phyloP scores from a whole-genome alignment of 2,888 invertebrate genomes.

The Ephialtes manifestator region DNA sequence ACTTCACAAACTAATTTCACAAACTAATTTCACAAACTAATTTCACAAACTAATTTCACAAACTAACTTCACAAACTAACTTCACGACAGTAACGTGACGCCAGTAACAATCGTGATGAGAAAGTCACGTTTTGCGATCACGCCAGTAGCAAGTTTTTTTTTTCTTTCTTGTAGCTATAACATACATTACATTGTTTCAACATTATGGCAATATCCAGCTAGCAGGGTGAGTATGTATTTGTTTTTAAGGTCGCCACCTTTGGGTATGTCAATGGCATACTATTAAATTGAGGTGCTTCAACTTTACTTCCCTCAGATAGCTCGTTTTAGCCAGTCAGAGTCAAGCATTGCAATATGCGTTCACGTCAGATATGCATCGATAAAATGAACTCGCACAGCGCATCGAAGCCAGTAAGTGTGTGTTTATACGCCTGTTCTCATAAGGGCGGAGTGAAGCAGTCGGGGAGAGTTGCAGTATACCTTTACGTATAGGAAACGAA shows the following conservation, averaged over 20 bases:
- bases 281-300: background rate
- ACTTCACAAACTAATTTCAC: too few species aligned
- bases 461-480: slow-evolving; percentile 5
- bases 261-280: background rate
- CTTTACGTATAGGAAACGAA: background rate
- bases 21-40: too few species aligned
- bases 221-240: background rate
- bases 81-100: too few species aligned
- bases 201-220: background rate
- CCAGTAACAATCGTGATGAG: too few species aligned
- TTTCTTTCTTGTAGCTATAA: too few species aligned
- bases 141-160: too few species aligned
- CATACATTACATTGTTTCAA: background rate
- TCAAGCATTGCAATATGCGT: slow-evolving; percentile 10
- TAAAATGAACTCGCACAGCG: slow-evolving; percentile 8
- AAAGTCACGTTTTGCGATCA: too few species aligned
- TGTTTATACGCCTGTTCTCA: slow-evolving; percentile 55
- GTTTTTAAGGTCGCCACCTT: background rate
- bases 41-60: too few species aligned
- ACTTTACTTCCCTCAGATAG: background rate
- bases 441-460: slow-evolving; percentile 66
- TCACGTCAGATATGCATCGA: background rate
- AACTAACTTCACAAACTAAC: too few species aligned
- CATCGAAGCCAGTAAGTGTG: slow-evolving; percentile 29
- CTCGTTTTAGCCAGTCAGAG: background rate